Conservation (phyloP, 2,888 invertebrate genomes). For the Ceriagrion tenellum region DNA sequence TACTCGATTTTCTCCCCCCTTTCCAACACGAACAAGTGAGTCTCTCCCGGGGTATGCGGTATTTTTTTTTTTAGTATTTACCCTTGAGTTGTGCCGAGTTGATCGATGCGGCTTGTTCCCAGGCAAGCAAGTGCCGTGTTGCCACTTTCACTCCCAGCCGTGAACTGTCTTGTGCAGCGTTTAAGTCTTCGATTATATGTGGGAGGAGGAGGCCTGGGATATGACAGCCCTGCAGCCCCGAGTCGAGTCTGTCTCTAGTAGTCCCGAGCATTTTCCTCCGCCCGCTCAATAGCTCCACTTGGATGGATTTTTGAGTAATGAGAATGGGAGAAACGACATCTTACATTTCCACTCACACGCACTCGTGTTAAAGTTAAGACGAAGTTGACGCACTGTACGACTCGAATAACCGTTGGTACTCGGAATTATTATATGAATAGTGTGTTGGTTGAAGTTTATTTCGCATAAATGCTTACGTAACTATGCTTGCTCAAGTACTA, state of each 20-base stretch:
- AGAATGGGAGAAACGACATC: not conserved
- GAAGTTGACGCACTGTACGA: too few relatives aligned
- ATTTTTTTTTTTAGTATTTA: too few relatives aligned
- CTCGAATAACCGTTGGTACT: too few relatives aligned
- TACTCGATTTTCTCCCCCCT: not conserved
- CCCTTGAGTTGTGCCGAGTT: not conserved
- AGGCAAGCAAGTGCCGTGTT: not conserved
- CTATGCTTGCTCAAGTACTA: too few relatives aligned
- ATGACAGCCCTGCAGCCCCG: not conserved
- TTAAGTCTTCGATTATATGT: not conserved
- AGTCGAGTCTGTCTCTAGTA: not conserved
- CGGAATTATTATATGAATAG: too few relatives aligned
- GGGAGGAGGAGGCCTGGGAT: not conserved
- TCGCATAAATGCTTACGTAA: too few relatives aligned
- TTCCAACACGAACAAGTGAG: not conserved
- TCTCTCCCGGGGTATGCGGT: not conserved
- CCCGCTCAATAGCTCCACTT: not conserved
- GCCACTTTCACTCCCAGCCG: not conserved
- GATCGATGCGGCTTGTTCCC: not conserved
- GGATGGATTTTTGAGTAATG: not conserved
- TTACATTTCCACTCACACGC: not conserved
- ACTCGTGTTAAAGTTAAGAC: too few relatives aligned
- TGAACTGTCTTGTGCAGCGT: not conserved
- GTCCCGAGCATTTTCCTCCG: not conserved
- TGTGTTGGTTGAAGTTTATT: too few relatives aligned